Evolutionary conservation across 2,888 invertebrate species (phyloP), one percentile per base, ranked within the genome.

Genomic region (Germaria angustata): DNA sequence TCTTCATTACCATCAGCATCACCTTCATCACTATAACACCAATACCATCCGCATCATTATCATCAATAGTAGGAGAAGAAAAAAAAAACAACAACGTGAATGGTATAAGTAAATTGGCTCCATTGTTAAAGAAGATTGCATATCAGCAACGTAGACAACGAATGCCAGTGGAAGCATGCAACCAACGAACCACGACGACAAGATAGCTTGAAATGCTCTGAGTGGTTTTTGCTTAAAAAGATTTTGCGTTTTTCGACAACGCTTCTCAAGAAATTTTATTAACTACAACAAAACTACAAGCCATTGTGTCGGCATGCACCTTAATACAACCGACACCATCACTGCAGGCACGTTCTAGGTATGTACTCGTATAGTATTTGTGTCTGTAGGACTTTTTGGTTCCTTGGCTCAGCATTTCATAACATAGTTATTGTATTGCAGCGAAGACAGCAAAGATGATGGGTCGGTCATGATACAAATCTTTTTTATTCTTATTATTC

Each of bases 381-480:
- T 24, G 51, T 24, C 3, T 24, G 24, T 51, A 13, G 5, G 44
- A 71, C 17, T 65, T 28, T 51, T 61, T 63, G 41, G 61, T 53
- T 73, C 6, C 28, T 59, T 61, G 34, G 44, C 41, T 61, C 55
- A 22, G 51, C 36, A 59, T 17, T 53, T 34, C 53, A 75, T 57
- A 69, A 69, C 80, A 69, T 63, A 66, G 71, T 61, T 81, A 72
- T 72, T 81, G 59, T 72, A 77, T 66, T 77, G 36, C 55, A 77
- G 59, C 44, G 61, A 81, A 72, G 71, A 81, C 81, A 66, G 76
- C 36, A 71, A 41, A 81, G 71, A 81, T 81, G 81, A 76, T 66
- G 76, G 76, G 80, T 80, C 39, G 69, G 65, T 76, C 71, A 71
- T 81, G 76, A 81, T 76, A 81, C 81, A 81, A 76, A 81, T 71